Evolutionary conservation across 2,888 invertebrate species (phyloP).

Genomic region (Leptinotarsa rubiginosa): DNA sequence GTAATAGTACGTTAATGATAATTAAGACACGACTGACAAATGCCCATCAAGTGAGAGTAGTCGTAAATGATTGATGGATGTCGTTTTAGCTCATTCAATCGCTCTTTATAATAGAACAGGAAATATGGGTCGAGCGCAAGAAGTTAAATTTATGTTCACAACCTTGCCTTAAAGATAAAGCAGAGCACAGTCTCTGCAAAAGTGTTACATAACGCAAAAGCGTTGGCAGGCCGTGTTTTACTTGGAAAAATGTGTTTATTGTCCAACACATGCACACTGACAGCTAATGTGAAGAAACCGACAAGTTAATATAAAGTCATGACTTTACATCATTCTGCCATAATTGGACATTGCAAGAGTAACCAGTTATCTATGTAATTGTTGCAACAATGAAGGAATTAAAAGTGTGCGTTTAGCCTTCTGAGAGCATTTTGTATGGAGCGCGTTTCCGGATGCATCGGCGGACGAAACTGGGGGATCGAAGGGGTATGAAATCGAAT

Average conservation of each 20-base stretch:
- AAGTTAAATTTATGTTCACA: constrained; percentile 1
- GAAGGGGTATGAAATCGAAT: background rate
- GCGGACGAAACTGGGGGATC: background rate
- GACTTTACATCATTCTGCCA: constrained; percentile 27
- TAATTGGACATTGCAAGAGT: constrained; percentile 23
- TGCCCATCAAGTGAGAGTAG: background rate
- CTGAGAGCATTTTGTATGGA: constrained; percentile 15
- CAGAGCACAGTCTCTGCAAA: background rate
- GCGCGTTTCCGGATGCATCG: constrained; percentile 28
- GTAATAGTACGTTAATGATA: background rate
- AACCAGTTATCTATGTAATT: constrained; percentile 24
- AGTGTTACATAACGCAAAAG: constrained; percentile 13
- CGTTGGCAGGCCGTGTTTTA: constrained; percentile 10
- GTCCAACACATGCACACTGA: constrained; percentile 3
- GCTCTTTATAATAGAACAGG: background rate
- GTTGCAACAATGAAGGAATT: constrained; percentile 20
- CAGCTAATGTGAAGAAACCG: constrained; percentile 6
- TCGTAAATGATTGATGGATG: constrained; percentile 3
- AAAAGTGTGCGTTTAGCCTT: constrained; percentile 32
- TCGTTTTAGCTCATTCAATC: constrained; percentile 2
- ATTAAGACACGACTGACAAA: constrained; percentile 11
- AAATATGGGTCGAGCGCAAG: constrained; percentile 10
- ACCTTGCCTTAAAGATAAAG: constrained; percentile 16
- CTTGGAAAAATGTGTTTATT: constrained; percentile 14
- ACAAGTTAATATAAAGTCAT: constrained; percentile 26